A percentile compares a stretch with the other conserved stretches of the same genome.
Conservation (phyloP, 2,888 invertebrate species). For the Clostera curtula region DNA sequence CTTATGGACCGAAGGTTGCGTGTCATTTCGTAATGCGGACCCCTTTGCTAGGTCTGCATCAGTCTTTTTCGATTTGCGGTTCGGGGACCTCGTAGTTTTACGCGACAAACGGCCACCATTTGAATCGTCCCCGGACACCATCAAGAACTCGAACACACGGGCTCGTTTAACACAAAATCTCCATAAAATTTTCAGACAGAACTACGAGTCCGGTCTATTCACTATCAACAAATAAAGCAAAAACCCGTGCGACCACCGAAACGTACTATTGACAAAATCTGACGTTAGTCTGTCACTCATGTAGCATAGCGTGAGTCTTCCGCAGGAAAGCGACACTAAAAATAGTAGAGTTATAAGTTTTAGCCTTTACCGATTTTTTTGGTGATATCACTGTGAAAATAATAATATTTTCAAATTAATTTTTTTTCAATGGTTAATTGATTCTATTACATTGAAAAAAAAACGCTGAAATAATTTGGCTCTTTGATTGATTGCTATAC, state of each 20-base stretch:
- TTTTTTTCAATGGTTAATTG: too few relatives aligned
- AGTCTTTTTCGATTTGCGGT: constrained; percentile 77
- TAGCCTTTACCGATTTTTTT: too few relatives aligned
- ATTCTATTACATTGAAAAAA: too few relatives aligned
- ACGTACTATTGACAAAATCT: constrained; percentile 37
- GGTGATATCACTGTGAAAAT: too few relatives aligned
- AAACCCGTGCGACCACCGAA: constrained; percentile 27
- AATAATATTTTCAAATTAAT: too few relatives aligned
- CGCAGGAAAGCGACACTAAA: too few relatives aligned
- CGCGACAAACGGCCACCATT: constrained; percentile 78
- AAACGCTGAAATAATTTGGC: too few relatives aligned
- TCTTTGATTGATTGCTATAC: too few relatives aligned
- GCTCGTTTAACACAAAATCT: constrained; percentile 55
- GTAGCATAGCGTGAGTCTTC: too few relatives aligned
- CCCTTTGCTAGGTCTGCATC: constrained; percentile 77
- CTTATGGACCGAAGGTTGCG: constrained; percentile 87
- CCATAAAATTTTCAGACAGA: constrained; percentile 61
- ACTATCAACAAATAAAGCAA: constrained; percentile 50
- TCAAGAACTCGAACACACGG: constrained; percentile 63
- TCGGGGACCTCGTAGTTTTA: constrained; percentile 79
- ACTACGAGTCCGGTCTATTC: constrained; percentile 48
- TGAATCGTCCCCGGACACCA: constrained; percentile 75
- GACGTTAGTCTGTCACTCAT: constrained; percentile 25
- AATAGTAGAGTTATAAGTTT: too few relatives aligned
- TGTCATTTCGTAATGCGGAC: constrained; percentile 75